Conservation (phyloP, 2,797 vertebrate species). For the Phrynocephalus vlangalii region DNA sequence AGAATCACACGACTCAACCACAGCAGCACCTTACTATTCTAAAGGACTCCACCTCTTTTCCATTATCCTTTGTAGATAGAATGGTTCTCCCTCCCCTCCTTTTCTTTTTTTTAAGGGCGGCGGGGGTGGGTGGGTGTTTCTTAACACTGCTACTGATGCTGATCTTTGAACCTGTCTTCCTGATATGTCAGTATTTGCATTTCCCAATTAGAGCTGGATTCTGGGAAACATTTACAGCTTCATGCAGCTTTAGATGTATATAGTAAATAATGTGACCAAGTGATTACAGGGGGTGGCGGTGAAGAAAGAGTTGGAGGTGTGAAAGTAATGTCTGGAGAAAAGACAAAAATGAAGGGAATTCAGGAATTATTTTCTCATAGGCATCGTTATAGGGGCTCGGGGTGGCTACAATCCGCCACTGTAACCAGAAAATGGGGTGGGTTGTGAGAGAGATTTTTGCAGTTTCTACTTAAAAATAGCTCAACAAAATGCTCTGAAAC, state of each 20-base stretch:
- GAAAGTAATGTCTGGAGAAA: constrained; percentile 22
- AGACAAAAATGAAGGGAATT: neutral
- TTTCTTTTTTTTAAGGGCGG: neutral
- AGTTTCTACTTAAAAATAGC: neutral
- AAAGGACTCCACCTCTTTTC: neutral
- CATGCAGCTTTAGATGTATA: constrained; percentile 52
- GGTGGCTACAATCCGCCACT: neutral
- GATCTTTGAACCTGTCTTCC: constrained; percentile 42
- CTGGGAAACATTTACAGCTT: constrained; percentile 46
- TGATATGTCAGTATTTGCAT: constrained; percentile 56
- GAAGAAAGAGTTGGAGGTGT: constrained; percentile 26
- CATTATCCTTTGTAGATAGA: constrained; percentile 3
- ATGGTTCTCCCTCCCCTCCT: neutral
- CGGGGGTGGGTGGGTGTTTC: neutral
- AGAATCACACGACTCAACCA: neutral
- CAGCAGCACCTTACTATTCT: neutral
- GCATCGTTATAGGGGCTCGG: neutral
- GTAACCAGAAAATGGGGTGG: neutral
- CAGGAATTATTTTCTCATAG: neutral
- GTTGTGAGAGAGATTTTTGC: neutral
- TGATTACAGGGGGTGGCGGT: constrained; percentile 19
- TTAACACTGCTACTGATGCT: neutral
- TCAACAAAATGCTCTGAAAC: neutral
- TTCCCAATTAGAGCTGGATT: constrained; percentile 55
- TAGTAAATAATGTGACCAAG: constrained; percentile 56